Percentiles rank a stretch among this genome's conserved stretches.
Evolutionary conservation across 2,797 vertebrate genomes (phyloP).

Genomic region (Euthynnus affinis): DNA sequence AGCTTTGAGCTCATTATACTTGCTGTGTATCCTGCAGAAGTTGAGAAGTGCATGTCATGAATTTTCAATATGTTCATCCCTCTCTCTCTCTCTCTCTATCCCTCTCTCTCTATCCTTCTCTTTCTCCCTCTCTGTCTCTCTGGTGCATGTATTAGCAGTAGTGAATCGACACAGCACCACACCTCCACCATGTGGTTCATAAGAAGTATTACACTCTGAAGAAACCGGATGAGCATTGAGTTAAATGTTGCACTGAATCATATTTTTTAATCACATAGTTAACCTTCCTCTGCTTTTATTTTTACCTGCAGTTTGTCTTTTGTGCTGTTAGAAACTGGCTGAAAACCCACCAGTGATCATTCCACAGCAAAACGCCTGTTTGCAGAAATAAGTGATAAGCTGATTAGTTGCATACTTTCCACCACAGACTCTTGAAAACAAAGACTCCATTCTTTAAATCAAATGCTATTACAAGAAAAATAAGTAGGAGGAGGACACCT

Average conservation of each 20-base stretch:
- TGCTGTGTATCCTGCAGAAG: constrained; percentile 72
- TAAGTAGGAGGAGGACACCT: neutral
- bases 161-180: constrained; percentile 42
- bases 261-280: neutral
- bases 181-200: constrained; percentile 67
- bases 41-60: constrained; percentile 75
- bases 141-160: neutral
- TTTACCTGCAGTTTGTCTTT: neutral
- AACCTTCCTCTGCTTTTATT: neutral
- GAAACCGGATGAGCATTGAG: neutral
- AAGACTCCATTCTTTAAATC: no score
- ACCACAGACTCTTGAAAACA: no score
- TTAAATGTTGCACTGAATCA: neutral
- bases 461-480: neutral
- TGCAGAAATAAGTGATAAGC: neutral
- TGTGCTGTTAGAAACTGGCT: neutral
- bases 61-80: constrained; percentile 60
- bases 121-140: neutral
- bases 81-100: neutral
- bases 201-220: constrained; percentile 2
- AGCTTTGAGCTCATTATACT: constrained; percentile 73
- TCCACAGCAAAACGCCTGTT: neutral
- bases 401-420: no score
- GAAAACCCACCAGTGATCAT: neutral
- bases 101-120: neutral